Evolutionary conservation across 2,113 vertebrate genomes (phyloP).

Genomic region (Leptobrachium leishanense): DNA sequence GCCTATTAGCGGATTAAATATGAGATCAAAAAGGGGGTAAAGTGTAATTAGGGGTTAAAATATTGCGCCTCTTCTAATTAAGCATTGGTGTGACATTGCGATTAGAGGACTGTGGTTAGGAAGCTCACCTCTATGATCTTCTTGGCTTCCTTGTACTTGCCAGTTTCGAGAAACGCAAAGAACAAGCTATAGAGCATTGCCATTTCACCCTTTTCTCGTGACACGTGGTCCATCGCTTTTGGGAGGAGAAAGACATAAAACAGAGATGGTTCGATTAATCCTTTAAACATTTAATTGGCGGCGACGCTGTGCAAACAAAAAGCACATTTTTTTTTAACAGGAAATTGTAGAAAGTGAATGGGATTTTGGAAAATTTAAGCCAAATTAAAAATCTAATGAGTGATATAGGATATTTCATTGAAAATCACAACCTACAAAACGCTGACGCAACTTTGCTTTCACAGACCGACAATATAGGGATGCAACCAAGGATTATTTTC

Average conservation of each 20-base stretch:
- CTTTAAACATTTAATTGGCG: no score
- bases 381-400: no score
- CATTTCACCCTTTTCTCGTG: slow-evolving; percentile 86
- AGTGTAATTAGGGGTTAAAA: slow-evolving; percentile 73
- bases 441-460: no score
- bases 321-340: no score
- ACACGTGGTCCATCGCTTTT: slow-evolving; percentile 86
- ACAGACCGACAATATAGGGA: no score
- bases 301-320: no score
- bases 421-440: no score
- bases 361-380: no score
- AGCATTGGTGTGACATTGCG: slow-evolving; percentile 67
- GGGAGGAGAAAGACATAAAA: slow-evolving; percentile 27
- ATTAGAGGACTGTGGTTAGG: slow-evolving; percentile 60
- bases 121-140: slow-evolving; percentile 92
- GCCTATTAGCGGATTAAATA: slow-evolving; percentile 63
- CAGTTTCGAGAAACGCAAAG: slow-evolving; percentile 89
- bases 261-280: not conserved
- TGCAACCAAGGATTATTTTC: no score
- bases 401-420: no score
- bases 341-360: no score
- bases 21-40: slow-evolving; percentile 68
- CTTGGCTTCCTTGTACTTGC: slow-evolving; percentile 88
- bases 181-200: slow-evolving; percentile 88
- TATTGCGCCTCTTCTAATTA: slow-evolving; percentile 74